Evolutionary conservation across 2,888 invertebrate genomes (phyloP).

Genomic region (Petrolisthes cinctipes): DNA sequence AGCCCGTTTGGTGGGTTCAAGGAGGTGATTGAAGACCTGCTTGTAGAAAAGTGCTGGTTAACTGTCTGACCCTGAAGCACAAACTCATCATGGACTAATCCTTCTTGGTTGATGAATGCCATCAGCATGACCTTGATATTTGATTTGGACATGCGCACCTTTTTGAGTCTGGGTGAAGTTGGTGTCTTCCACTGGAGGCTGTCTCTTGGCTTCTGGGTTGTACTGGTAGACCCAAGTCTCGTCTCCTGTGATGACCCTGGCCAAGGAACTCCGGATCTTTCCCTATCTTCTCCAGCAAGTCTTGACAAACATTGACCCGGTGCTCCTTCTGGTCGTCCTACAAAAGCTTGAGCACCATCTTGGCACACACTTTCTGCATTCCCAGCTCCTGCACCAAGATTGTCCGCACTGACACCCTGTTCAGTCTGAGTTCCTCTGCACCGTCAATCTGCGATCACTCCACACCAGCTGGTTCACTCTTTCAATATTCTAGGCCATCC

Average conservation of each 20-base stretch:
- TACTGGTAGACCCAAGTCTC: constrained; percentile 30
- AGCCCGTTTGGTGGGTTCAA: neutral
- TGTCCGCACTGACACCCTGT: constrained; percentile 18
- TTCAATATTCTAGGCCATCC: constrained; percentile 24
- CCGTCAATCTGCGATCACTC: constrained; percentile 17
- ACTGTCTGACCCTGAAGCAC: constrained; percentile 20
- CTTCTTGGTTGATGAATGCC: neutral
- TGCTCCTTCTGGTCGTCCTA: neutral
- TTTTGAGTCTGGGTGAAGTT: constrained; percentile 21
- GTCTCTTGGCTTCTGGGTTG: constrained; percentile 8
- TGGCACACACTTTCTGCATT: neutral
- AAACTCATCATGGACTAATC: constrained; percentile 3
- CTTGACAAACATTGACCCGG: constrained; percentile 21
- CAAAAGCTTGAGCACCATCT: neutral
- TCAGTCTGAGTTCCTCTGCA: constrained; percentile 8
- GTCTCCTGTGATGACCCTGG: constrained; percentile 24
- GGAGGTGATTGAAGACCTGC: constrained; percentile 13
- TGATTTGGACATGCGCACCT: neutral
- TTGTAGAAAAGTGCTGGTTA: constrained; percentile 36
- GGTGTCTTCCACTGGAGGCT: constrained; percentile 18
- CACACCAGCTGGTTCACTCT: constrained; percentile 22
- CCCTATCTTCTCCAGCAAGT: constrained; percentile 31
- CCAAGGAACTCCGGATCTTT: constrained; percentile 29
- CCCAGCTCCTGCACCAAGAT: constrained; percentile 56
- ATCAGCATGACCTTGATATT: constrained; percentile 8